phyloP scores from a whole-genome alignment of 2,888 invertebrate genomes.

The Crocallis elinguaria region DNA sequence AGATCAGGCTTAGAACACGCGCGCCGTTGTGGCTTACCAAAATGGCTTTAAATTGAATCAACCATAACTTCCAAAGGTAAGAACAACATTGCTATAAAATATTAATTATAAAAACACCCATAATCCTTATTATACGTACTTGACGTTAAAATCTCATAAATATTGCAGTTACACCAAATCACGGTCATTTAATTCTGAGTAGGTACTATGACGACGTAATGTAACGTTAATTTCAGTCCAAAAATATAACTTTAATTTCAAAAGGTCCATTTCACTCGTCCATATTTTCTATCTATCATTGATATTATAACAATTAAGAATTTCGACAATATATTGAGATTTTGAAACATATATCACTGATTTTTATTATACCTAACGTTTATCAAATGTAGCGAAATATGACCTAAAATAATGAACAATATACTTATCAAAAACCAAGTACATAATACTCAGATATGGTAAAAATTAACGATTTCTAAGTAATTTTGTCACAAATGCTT shows the following conservation, averaged over 20 bases:
- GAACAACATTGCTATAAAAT: constrained; percentile 31
- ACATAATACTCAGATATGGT: constrained; percentile 47
- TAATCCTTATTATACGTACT: constrained; percentile 33
- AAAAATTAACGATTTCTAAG: constrained; percentile 46
- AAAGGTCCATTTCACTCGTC: constrained; percentile 29
- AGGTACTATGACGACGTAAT: constrained; percentile 25
- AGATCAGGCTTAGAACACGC: constrained; percentile 35
- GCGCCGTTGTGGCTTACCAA: constrained; percentile 27
- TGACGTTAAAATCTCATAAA: constrained; percentile 46
- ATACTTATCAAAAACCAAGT: constrained; percentile 49
- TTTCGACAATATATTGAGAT: constrained; percentile 25
- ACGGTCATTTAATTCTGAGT: constrained; percentile 47
- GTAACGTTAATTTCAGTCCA: constrained; percentile 37
- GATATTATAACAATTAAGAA: constrained; percentile 22
- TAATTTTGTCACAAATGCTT: constrained; percentile 57
- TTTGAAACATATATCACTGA: constrained; percentile 26
- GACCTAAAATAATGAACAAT: constrained; percentile 45
- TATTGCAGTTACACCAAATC: constrained; percentile 50
- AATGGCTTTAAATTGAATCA: constrained; percentile 26
- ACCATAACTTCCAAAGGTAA: constrained; percentile 24
- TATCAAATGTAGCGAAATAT: constrained; percentile 41
- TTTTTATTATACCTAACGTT: constrained; percentile 34
- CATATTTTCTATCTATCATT: constrained; percentile 17
- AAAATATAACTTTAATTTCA: constrained; percentile 36
- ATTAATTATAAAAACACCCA: constrained; percentile 41